Percentiles rank a stretch among this genome's conserved stretches.
These are phyloP conservation scores for Drosophila birchii DNA, from an alignment of 2,888 invertebrate species.

Conservation along the genomic window DNA sequence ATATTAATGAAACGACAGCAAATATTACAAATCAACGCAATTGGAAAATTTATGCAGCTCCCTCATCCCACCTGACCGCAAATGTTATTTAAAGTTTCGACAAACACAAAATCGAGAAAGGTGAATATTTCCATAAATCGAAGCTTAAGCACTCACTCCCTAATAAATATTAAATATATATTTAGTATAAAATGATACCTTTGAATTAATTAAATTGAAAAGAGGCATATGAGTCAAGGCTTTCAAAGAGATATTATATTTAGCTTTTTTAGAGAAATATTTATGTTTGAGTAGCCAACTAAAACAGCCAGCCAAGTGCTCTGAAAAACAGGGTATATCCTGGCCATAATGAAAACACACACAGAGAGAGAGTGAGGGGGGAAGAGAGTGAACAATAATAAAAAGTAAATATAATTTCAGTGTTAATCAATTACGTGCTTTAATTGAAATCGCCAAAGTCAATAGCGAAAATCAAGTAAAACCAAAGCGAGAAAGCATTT, in stretches of 20 bases:
- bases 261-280: background rate
- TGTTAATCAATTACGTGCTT: slow-evolving; percentile 77
- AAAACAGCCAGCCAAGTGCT: background rate
- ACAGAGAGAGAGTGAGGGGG: background rate
- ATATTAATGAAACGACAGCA: slow-evolving; percentile 45
- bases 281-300: background rate
- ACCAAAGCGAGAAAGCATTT: slow-evolving; percentile 27
- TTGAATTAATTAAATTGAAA: background rate
- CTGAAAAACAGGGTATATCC: background rate
- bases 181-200: background rate
- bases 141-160: background rate
- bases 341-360: background rate
- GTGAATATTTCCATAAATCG: background rate
- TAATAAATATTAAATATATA: background rate
- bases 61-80: slow-evolving; percentile 1
- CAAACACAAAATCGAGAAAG: slow-evolving; percentile 14
- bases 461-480: slow-evolving; percentile 52
- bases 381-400: slow-evolving; percentile 47
- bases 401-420: slow-evolving; percentile 71
- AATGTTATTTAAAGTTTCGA: slow-evolving; percentile 21
- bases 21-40: slow-evolving; percentile 56
- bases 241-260: background rate
- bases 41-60: slow-evolving; percentile 37
- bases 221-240: background rate
- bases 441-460: slow-evolving; percentile 75